A percentile compares a stretch with the other conserved stretches of the same genome.
These are phyloP conservation scores for Lasius fuliginosus DNA, from an alignment of 2,888 invertebrate genomes.

Conservation along the genomic window DNA sequence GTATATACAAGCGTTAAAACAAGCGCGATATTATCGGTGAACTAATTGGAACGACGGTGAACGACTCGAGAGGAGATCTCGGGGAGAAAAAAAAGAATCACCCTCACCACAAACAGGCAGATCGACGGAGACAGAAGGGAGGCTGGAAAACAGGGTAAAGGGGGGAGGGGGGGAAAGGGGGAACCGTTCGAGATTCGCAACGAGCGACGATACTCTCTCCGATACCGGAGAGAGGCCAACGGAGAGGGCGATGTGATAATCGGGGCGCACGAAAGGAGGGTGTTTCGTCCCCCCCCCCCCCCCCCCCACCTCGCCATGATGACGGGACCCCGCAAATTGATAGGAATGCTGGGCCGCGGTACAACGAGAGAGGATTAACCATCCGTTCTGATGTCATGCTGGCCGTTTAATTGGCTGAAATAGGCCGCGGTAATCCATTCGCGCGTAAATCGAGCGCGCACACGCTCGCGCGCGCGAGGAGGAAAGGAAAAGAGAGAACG, in stretches of 20 bases:
- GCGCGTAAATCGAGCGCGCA: slow-evolving; percentile 60
- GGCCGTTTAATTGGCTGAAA: slow-evolving; percentile 80
- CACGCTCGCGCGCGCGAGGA: neutral
- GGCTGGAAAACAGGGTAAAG: neutral
- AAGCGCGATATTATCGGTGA: neutral
- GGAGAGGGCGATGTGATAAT: slow-evolving; percentile 2
- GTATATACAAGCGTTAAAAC: neutral
- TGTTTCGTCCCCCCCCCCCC: slow-evolving; percentile 13
- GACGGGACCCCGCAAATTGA: slow-evolving; percentile 72
- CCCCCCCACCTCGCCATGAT: slow-evolving; percentile 3
- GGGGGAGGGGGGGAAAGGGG: neutral
- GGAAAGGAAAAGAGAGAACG: slow-evolving; percentile 28
- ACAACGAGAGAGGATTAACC: slow-evolving; percentile 57
- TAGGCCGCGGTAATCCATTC: slow-evolving; percentile 79
- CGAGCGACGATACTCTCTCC: slow-evolving; percentile 1
- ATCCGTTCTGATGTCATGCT: slow-evolving; percentile 80
- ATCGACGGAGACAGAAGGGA: neutral
- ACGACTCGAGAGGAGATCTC: neutral
- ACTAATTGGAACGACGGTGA: slow-evolving; percentile 20
- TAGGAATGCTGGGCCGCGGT: slow-evolving; percentile 78
- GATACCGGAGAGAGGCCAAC: neutral
- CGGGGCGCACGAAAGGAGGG: slow-evolving; percentile 40
- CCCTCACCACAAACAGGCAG: neutral
- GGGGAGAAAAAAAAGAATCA: slow-evolving; percentile 10
- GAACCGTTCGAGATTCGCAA: slow-evolving; percentile 6